Percentiles rank a stretch among this genome's conserved stretches.
Evolutionary conservation across 2,113 vertebrate species (phyloP).

Genomic region (Mesembrinibis cayennensis): DNA sequence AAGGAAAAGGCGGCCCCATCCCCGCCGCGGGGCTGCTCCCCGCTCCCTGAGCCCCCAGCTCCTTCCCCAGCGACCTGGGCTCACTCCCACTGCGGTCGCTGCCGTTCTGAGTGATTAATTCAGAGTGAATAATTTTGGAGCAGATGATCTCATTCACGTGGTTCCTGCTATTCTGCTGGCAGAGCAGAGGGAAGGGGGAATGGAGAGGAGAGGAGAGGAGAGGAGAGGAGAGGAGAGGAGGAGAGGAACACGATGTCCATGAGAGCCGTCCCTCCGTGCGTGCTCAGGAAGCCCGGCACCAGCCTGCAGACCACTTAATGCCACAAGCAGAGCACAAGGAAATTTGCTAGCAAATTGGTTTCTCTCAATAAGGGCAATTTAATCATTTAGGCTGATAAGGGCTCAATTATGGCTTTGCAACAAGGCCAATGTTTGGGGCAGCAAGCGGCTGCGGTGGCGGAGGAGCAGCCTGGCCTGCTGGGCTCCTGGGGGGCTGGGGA

Average conservation of each 20-base stretch:
- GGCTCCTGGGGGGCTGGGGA: background rate
- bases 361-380: constrained; percentile 2
- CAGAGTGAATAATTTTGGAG: constrained; percentile 61
- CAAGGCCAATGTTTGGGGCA: background rate
- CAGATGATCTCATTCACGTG: constrained; percentile 60
- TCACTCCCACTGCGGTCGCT: constrained; percentile 18
- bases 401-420: background rate
- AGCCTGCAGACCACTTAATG: background rate
- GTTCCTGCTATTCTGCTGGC: background rate
- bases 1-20: background rate
- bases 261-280: fast-evolving
- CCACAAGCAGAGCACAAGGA: background rate
- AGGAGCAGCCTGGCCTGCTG: background rate
- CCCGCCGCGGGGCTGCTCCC: background rate
- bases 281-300: background rate
- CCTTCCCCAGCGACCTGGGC: constrained; percentile 8
- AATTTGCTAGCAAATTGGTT: constrained; percentile 29
- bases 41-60: background rate
- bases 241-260: background rate
- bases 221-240: background rate
- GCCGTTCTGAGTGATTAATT: constrained; percentile 54
- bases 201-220: background rate
- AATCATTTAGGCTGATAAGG: background rate
- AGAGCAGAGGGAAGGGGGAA: background rate
- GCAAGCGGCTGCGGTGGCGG: background rate